Evolutionary conservation across 2,888 invertebrate genomes (phyloP).

Genomic region (Coelinius sp.): DNA sequence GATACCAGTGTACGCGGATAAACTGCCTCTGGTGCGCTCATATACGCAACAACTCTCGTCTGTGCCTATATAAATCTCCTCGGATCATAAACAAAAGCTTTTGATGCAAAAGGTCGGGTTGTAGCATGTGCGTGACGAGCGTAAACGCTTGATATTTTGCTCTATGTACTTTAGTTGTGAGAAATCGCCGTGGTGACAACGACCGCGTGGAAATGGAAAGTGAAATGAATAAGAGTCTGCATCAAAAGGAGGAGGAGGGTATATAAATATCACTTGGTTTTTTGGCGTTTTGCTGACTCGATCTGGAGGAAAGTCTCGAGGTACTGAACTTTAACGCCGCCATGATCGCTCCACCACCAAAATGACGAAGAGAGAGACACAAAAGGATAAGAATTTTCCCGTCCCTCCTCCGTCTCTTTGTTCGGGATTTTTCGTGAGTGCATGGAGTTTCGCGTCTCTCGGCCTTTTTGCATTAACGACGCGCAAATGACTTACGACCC

Average conservation of each 20-base stretch:
- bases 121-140: constrained; percentile 68
- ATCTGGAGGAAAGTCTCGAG: background rate
- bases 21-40: constrained; percentile 15
- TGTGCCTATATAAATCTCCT: constrained; percentile 63
- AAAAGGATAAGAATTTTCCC: constrained; percentile 7
- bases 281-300: background rate
- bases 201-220: constrained; percentile 32
- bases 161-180: constrained; percentile 5
- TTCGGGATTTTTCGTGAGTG: background rate
- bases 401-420: background rate
- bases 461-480: constrained; percentile 51
- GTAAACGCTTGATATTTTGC: constrained; percentile 25
- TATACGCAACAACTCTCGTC: constrained; percentile 47
- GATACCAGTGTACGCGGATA: constrained; percentile 24
- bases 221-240: background rate
- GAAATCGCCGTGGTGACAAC: constrained; percentile 10
- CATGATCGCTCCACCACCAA: constrained; percentile 36
- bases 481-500: constrained; percentile 51
- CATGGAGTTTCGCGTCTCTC: constrained; percentile 40
- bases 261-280: constrained; percentile 3
- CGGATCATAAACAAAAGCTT: constrained; percentile 67
- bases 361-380: constrained; percentile 27
- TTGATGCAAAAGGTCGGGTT: constrained; percentile 65
- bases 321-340: constrained; percentile 25
- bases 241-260: background rate